phyloP scores from a whole-genome alignment of 2,888 invertebrate genomes.

The Microctonus hyperodae region DNA sequence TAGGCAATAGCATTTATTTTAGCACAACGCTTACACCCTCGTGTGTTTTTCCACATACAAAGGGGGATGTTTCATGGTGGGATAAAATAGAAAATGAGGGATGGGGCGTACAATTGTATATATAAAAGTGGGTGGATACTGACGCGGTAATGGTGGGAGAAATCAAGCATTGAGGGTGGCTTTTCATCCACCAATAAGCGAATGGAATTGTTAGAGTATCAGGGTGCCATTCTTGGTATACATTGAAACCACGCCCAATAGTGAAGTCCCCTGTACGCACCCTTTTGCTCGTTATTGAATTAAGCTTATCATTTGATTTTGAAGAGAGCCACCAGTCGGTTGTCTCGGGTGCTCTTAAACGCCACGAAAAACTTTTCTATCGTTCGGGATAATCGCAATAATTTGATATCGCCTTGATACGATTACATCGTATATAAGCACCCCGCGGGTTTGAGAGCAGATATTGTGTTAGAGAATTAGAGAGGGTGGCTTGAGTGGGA shows the following conservation, averaged over 20 bases:
- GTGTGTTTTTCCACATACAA: conserved; percentile 3
- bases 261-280: conserved; percentile 37
- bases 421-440: conserved; percentile 58
- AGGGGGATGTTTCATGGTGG: not conserved
- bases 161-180: conserved; percentile 35
- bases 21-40: conserved; percentile 35
- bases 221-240: conserved; percentile 29
- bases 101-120: conserved; percentile 38
- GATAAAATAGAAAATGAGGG: conserved; percentile 30
- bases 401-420: conserved; percentile 61
- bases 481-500: conserved; percentile 29
- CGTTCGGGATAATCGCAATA: conserved; percentile 61
- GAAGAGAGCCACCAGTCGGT: conserved; percentile 63
- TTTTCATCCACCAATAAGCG: conserved; percentile 38
- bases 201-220: conserved; percentile 21
- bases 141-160: conserved; percentile 33
- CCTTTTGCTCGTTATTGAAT: conserved; percentile 59
- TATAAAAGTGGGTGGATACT: conserved; percentile 26
- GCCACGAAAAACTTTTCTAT: conserved; percentile 61
- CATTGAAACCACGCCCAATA: conserved; percentile 32
- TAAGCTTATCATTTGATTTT: conserved; percentile 64
- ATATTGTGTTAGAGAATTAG: conserved; percentile 30
- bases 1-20: conserved; percentile 51
- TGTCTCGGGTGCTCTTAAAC: conserved; percentile 61
- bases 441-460: conserved; percentile 36